These are phyloP conservation scores for Scaptodrosophila lebanonensis DNA, from an alignment of 1,140 invertebrate species.

Conservation along the genomic window DNA sequence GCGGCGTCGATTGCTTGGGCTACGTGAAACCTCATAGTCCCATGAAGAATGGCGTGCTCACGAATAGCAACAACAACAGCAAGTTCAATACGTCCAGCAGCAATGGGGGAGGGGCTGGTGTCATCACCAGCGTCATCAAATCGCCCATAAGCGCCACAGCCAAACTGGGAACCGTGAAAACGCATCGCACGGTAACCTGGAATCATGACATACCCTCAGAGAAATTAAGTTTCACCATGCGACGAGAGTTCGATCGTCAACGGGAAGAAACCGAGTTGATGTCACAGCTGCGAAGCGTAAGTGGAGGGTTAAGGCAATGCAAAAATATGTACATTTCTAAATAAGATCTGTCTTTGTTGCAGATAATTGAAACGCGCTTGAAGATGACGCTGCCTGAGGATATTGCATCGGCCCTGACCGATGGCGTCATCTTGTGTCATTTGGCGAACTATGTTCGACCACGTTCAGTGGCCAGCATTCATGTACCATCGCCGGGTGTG, in stretches of 20 bases:
- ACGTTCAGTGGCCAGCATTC: conserved; percentile 92
- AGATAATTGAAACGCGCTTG: conserved; percentile 93
- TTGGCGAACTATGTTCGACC: conserved; percentile 94
- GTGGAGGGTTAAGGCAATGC: conserved; percentile 37
- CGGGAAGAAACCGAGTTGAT: conserved; percentile 92
- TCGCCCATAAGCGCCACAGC: conserved; percentile 74
- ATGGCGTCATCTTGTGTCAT: conserved; percentile 96
- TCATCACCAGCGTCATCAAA: conserved; percentile 35
- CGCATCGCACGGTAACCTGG: conserved; percentile 79
- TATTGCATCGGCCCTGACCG: conserved; percentile 89
- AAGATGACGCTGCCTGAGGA: conserved; percentile 94
- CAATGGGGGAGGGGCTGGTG: conserved; percentile 7
- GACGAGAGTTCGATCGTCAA: conserved; percentile 92
- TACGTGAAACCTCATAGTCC: conserved; percentile 87
- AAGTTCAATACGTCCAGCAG: conserved; percentile 62
- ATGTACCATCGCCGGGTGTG: conserved; percentile 95
- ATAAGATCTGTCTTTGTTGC: conserved; percentile 9
- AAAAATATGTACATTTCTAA: conserved; percentile 33
- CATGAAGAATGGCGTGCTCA: conserved; percentile 78
- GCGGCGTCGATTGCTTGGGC: conserved; percentile 74
- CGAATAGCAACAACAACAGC: conserved; percentile 21
- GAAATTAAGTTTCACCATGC: conserved; percentile 93
- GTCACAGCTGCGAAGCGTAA: conserved; percentile 89
- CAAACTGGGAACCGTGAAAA: conserved; percentile 57
- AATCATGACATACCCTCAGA: conserved; percentile 84